Evolutionary conservation across 2,113 vertebrate genomes (phyloP).

Genomic region (Origma solitaria): DNA sequence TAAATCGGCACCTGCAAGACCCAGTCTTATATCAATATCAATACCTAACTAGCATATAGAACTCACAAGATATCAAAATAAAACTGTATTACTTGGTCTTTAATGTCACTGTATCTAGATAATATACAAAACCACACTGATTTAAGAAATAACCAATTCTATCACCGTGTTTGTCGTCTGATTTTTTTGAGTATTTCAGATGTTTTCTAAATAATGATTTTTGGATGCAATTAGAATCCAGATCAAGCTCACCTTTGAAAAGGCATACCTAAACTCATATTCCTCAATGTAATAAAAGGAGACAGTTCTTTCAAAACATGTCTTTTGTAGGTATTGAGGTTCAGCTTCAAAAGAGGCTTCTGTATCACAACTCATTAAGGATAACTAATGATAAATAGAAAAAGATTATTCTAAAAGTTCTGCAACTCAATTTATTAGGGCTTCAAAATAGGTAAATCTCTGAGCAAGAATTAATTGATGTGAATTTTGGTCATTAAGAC

Average conservation of each 20-base stretch:
- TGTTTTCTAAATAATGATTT: background rate
- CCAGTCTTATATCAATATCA: background rate
- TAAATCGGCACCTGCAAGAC: background rate
- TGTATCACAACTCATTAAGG: background rate
- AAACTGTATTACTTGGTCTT: background rate
- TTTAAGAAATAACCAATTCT: background rate
- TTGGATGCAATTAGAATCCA: background rate
- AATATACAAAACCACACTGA: background rate
- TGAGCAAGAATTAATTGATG: background rate
- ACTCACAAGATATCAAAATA: background rate
- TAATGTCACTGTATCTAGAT: background rate
- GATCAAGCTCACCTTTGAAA: background rate
- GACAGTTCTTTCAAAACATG: background rate
- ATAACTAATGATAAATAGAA: background rate
- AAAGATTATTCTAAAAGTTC: background rate
- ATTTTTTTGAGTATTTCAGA: background rate
- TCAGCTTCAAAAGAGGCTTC: background rate
- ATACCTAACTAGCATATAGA: background rate
- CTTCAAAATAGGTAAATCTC: background rate
- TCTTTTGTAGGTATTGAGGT: background rate
- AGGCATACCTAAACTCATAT: background rate
- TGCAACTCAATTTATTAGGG: background rate
- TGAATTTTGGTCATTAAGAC: background rate
- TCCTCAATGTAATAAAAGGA: background rate
- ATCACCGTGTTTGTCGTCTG: background rate